Conservation (phyloP, 2,888 invertebrate genomes). For the Caenorhabditis sinica region DNA sequence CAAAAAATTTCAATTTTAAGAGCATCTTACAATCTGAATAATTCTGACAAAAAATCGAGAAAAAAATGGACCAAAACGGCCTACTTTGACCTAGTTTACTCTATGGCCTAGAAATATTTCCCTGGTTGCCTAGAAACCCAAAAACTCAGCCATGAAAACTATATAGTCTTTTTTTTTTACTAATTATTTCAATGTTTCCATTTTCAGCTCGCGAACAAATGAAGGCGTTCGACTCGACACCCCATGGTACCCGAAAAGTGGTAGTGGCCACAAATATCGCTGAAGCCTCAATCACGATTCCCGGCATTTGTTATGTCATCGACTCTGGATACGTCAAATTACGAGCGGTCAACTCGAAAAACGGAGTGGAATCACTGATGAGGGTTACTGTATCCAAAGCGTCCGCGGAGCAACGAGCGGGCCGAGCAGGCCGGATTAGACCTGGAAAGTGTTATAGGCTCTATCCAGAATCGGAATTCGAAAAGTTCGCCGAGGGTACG, state of each 20-base stretch:
- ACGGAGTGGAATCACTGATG: conserved; percentile 87
- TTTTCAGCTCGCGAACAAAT: conserved; percentile 71
- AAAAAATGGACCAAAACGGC: too few species aligned
- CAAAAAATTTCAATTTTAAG: too few species aligned
- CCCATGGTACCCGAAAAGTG: conserved; percentile 89
- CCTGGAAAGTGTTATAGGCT: conserved; percentile 90
- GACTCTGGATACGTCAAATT: conserved; percentile 97
- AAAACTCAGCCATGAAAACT: neutral
- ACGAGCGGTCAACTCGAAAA: conserved; percentile 91
- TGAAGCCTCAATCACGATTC: conserved; percentile 96
- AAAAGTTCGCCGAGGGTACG: conserved; percentile 88
- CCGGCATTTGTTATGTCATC: conserved; percentile 94
- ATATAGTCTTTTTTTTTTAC: too few species aligned
- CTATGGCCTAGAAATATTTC: too few species aligned
- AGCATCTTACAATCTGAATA: too few species aligned
- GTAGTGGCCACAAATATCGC: conserved; percentile 97
- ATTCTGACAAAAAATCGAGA: too few species aligned
- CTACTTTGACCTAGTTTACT: too few species aligned
- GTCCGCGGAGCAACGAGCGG: conserved; percentile 94
- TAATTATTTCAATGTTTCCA: neutral
- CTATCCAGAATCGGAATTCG: conserved; percentile 88
- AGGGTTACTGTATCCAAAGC: conserved; percentile 86
- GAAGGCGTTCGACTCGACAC: conserved; percentile 83
- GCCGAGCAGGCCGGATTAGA: conserved; percentile 92
- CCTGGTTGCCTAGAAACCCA: neutral